These are phyloP conservation scores for Myotis brandtii DNA, from an alignment of 2,113 vertebrate genomes.

Conservation along the genomic window DNA sequence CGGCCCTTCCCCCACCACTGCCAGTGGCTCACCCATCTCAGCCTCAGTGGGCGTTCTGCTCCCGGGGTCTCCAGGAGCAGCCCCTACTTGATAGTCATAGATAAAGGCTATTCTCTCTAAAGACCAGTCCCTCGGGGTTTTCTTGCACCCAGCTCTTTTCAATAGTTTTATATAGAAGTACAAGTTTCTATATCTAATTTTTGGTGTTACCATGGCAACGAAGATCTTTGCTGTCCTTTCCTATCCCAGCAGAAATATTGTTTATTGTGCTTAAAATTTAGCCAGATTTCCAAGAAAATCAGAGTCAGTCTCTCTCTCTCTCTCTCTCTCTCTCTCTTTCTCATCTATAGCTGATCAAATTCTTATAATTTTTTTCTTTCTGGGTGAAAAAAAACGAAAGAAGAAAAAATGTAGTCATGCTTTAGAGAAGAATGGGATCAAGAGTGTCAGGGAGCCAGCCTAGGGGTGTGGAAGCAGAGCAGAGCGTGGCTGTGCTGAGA, in stretches of 20 bases:
- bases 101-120: not conserved
- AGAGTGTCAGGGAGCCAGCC: not conserved
- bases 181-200: not conserved
- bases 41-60: not conserved
- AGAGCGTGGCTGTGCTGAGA: too few relatives aligned
- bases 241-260: not conserved
- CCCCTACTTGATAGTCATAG: not conserved
- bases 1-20: not conserved
- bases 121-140: not conserved
- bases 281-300: conserved; percentile 4
- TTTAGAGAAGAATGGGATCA: not conserved
- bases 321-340: not conserved
- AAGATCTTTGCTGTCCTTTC: not conserved
- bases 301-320: not conserved
- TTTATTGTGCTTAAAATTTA: not conserved
- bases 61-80: not conserved
- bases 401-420: not conserved
- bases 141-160: not conserved
- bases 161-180: not conserved
- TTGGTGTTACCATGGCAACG: not conserved
- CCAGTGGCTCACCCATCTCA: not conserved
- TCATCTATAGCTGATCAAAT: not conserved
- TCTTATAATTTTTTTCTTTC: not conserved
- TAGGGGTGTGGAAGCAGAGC: too few relatives aligned
- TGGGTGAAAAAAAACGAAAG: not conserved